A percentile compares a stretch with the other conserved stretches of the same genome.
These are phyloP conservation scores for Sinotaia quadrata DNA, from an alignment of 2,888 invertebrate species.

Conservation along the genomic window DNA sequence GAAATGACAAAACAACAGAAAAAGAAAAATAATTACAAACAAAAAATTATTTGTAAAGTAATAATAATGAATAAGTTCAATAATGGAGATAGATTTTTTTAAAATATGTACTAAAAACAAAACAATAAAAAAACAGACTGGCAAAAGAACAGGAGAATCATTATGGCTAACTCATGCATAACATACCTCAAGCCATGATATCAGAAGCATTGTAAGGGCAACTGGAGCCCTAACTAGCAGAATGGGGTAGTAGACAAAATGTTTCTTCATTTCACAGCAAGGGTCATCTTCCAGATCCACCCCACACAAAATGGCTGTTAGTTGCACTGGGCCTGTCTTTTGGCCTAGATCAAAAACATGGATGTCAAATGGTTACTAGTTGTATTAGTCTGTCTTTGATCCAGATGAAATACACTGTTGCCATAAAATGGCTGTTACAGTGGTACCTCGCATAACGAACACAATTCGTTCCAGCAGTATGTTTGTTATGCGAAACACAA, in stretches of 20 bases:
- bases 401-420: no score
- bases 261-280: conserved; percentile 32
- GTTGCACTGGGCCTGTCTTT: conserved; percentile 26
- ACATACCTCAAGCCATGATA: conserved; percentile 56
- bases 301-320: conserved; percentile 44
- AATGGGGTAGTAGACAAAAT: conserved; percentile 57
- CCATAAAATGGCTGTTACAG: no score
- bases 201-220: conserved; percentile 42
- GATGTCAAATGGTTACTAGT: no score
- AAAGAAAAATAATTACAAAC: neutral
- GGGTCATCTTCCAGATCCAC: conserved; percentile 50
- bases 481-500: no score
- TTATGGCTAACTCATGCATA: neutral
- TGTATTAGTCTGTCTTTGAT: no score
- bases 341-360: conserved; percentile 16
- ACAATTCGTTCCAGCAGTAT: no score
- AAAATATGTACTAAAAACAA: no score
- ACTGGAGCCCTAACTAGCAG: conserved; percentile 53
- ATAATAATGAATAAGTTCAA: no score
- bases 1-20: neutral
- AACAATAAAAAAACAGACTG: neutral
- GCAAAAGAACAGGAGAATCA: neutral
- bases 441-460: no score
- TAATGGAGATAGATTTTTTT: no score
- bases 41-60: no score